Evolutionary conservation across 2,113 vertebrate species (phyloP).

Genomic region (Mirza zaza): DNA sequence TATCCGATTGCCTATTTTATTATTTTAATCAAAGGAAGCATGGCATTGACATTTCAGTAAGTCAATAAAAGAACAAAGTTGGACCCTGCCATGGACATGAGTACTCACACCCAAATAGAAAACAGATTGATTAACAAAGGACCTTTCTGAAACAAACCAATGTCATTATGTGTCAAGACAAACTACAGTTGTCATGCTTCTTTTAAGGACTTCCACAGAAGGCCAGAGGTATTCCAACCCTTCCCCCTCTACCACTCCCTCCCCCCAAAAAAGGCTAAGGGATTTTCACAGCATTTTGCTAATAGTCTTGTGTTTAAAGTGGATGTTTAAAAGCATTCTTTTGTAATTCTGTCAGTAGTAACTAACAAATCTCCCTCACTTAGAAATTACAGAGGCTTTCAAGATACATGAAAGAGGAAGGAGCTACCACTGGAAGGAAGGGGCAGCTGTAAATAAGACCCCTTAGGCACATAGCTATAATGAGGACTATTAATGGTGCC

Average conservation of each 20-base stretch:
- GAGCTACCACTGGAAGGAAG: background rate
- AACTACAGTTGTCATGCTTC: background rate
- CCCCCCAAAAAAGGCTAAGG: background rate
- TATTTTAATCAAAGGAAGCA: constrained; percentile 14
- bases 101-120: background rate
- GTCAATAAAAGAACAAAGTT: background rate
- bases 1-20: constrained; percentile 22
- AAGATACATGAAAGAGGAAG: constrained; percentile 20
- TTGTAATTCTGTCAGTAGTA: constrained; percentile 13
- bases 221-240: background rate
- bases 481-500: background rate
- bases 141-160: background rate
- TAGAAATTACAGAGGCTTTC: constrained; percentile 56
- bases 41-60: background rate
- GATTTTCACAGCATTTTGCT: constrained; percentile 24
- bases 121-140: background rate
- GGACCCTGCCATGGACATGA: background rate
- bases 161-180: background rate
- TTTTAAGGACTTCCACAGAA: background rate
- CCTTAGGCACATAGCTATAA: background rate
- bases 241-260: background rate
- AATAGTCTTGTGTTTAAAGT: constrained; percentile 5
- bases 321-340: constrained; percentile 58
- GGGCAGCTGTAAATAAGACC: constrained; percentile 1
- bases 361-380: constrained; percentile 35